A percentile compares a stretch with the other conserved stretches of the same genome.
Evolutionary conservation across 2,888 invertebrate species (phyloP).

Genomic region (Ceramica pisi): DNA sequence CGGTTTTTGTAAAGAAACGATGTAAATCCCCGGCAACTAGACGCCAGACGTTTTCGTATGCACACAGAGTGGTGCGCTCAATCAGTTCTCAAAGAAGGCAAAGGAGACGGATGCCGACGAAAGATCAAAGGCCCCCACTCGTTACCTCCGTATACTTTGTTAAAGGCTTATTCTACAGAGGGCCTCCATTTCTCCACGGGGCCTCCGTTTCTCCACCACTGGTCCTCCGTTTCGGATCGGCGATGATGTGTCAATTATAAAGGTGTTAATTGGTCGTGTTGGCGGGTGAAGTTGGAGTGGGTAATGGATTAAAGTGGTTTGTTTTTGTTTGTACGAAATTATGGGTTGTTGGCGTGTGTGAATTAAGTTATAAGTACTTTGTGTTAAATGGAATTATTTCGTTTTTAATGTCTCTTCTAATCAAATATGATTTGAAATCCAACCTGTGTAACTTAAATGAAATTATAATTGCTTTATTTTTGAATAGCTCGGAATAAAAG

Average conservation of each 20-base stretch:
- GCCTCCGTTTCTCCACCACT: conserved; percentile 59
- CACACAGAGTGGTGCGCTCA: conserved; percentile 87
- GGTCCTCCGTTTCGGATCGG: conserved; percentile 44
- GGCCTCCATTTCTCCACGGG: conserved; percentile 36
- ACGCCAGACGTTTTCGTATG: conserved; percentile 85
- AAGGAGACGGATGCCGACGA: conserved; percentile 79
- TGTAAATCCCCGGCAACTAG: conserved; percentile 76
- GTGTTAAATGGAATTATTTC: neutral
- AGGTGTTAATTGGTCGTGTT: conserved; percentile 33
- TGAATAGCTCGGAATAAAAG: neutral
- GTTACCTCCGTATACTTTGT: conserved; percentile 73
- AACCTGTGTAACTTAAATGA: neutral
- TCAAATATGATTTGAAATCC: neutral
- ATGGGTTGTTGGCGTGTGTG: conserved; percentile 8
- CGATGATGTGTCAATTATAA: conserved; percentile 45
- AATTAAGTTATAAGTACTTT: neutral
- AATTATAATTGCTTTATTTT: neutral
- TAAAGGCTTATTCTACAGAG: conserved; percentile 60
- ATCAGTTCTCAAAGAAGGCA: conserved; percentile 87
- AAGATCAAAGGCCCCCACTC: conserved; percentile 84
- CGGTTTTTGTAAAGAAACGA: conserved; percentile 78
- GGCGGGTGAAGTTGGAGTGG: neutral
- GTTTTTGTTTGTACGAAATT: conserved; percentile 6
- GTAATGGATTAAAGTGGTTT: conserved; percentile 33
- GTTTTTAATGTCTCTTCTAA: neutral